Base-by-base conservation (phyloP, 2,888 invertebrate species). In the Hypsopygia costalis region DNA sequence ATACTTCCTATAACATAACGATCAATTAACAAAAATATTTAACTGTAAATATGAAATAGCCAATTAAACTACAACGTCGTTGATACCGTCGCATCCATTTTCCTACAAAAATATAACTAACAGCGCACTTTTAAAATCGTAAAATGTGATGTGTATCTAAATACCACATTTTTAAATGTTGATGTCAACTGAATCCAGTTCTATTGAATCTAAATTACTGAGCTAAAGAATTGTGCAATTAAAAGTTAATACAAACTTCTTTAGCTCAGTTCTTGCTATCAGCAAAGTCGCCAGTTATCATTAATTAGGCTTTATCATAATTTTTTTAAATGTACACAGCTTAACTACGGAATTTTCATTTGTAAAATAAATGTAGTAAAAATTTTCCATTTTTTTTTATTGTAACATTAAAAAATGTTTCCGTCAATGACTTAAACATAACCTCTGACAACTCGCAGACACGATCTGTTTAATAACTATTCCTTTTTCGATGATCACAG, bases 401-500 rank as follows among this genome's bases (percentile, higher is more conserved):
- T 62, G 52, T 60, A 81, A 79, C 71, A 66, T 76, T 77, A 78
- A 86, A 85, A 85, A 83, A 77, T 70, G 58, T 69, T 65, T 74
- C 61, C 70, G 53, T 81, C 75, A 53, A 73, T 75, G 85, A 86
- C 81, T 75, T 81, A 86, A 81, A 75, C 67, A 61, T 78, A 82
- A 82, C 63, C 67, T 75, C 78, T 77, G 79, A 69, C 71, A 69
- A 69, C 61, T 74, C 62, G 68, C 81, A 73, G 78, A 81, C 81
- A 74, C 81, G 75, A 72, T 74, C 74, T 71, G 69, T 56, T 70
- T 66, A 67, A 63, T 63, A 78, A 72, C 79, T 81, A 83, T 83
- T 80, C 85, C 83, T 58, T 73, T n/a, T 75, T 81, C 78, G 81
- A 82, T 82, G 86, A 87, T 87, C 87, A 86, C 86, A 86, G 82